Base-by-base conservation (phyloP, 2,797 vertebrate species). In the Enteromius treurensis region DNA sequence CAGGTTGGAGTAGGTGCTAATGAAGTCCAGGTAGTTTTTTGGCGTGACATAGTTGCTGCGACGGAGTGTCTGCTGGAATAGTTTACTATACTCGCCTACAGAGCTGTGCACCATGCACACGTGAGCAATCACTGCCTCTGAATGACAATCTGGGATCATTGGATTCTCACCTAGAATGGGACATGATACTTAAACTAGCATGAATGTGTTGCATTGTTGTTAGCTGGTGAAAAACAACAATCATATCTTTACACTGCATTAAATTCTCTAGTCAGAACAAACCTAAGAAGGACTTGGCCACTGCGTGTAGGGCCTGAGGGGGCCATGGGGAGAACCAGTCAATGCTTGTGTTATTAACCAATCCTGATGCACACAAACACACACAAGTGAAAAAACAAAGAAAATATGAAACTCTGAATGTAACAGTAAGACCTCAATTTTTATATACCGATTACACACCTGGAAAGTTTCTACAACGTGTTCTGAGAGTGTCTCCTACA, bases 311-410 rank as follows among this genome's bases (percentile, higher is more conserved):
- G 1, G 98, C 98, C 90, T 99, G 97, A 1, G 93, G 80, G 0
- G 98, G 97, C 98, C 98, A 99, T 1, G 97, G 96, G 88, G 97
- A 93, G 91, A 98, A 98, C 98, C 98, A 99, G 89, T 99, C 97
- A 14, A 99, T 99, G 3, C 97, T 97, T 21, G 98, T 98, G 89
- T 98, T 99, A 88, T 99, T 99, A 87, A 99, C 97, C 77, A 99
- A 93, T 86, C 98, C 98, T 99, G 87, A 85, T 80, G 90, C 55
- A 82, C 21, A 75, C 77, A 23, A 60, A 9, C 55, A 84, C n/a
- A 79, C 19, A 65, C 13, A 86, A 7, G 29, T 64, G 15, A 65
- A 60, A n/a, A 70, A 26, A 21, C 29, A 67, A 14, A 19, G 1
- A n/a, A 37, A 0, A 32, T 34, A 29, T 51, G 11, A 79, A 58